These are phyloP conservation scores for Etheostoma cragini DNA, from an alignment of 2,113 vertebrate species.

Conservation along the genomic window DNA sequence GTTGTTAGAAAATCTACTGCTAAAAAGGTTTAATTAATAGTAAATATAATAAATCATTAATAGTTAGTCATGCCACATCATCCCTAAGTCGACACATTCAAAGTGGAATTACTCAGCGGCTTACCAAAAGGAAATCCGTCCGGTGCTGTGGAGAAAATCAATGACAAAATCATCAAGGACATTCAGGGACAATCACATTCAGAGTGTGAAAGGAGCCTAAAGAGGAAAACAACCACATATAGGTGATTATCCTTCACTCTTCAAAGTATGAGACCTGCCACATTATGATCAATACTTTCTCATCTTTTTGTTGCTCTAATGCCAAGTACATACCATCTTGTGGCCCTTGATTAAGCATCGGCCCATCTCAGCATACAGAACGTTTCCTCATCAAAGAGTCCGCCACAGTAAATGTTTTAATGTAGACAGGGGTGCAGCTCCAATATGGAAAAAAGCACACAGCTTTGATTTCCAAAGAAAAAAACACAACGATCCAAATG, in stretches of 20 bases:
- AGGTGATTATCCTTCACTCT: conserved; percentile 66
- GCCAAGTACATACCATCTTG: conserved; percentile 65
- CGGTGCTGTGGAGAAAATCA: conserved; percentile 65
- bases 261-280: conserved; percentile 57
- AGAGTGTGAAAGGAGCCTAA: conserved; percentile 58
- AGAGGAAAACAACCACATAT: conserved; percentile 67
- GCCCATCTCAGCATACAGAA: conserved; percentile 36
- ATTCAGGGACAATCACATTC: conserved; percentile 61
- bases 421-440: conserved; percentile 9
- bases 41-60: too few relatives aligned
- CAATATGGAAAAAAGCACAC: background rate
- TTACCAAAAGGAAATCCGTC: conserved; percentile 74
- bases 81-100: conserved; percentile 35
- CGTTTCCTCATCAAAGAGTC: conserved; percentile 45
- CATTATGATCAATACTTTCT: conserved; percentile 68
- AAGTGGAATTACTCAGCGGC: conserved; percentile 57
- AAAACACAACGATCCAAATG: background rate
- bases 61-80: conserved; percentile 52
- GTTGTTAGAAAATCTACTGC: background rate
- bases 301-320: conserved; percentile 62
- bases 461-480: background rate
- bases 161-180: conserved; percentile 72
- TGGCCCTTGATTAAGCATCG: conserved; percentile 61
- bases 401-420: conserved; percentile 40
- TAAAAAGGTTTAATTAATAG: conserved; percentile 1